phyloP scores from a whole-genome alignment of 2,888 invertebrate genomes.

The Pachydiplax longipennis region DNA sequence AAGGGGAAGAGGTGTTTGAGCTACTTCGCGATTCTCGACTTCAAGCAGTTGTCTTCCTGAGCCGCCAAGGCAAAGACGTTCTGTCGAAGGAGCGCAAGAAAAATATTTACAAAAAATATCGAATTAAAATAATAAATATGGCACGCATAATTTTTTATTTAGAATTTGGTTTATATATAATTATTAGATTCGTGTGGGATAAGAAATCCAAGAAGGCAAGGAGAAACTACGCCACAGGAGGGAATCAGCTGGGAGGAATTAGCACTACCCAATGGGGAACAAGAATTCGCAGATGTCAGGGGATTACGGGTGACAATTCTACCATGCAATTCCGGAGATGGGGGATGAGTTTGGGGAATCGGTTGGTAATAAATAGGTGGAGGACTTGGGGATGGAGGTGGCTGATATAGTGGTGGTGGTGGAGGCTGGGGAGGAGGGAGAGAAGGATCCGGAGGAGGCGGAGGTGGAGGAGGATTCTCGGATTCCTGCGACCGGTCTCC shows the following conservation, averaged over 20 bases:
- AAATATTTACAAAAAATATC: background rate
- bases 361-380: constrained; percentile 25
- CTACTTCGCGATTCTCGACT: background rate
- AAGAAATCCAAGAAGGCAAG: background rate
- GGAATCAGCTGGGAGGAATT: background rate
- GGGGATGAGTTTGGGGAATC: background rate
- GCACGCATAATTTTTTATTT: background rate
- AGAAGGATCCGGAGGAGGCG: background rate
- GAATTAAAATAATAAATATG: too few relatives aligned
- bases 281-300: background rate
- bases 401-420: background rate
- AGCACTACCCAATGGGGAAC: background rate
- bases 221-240: background rate
- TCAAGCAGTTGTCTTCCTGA: background rate
- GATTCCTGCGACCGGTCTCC: background rate
- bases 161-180: background rate
- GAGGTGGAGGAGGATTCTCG: background rate
- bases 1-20: background rate
- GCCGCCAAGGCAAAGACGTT: background rate
- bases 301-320: background rate
- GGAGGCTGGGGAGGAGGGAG: background rate
- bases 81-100: background rate
- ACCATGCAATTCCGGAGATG: background rate
- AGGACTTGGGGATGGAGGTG: constrained; percentile 4
- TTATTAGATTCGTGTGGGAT: background rate